These are phyloP conservation scores for Campoletis raptor DNA, from an alignment of 2,888 invertebrate genomes.

Conservation along the genomic window DNA sequence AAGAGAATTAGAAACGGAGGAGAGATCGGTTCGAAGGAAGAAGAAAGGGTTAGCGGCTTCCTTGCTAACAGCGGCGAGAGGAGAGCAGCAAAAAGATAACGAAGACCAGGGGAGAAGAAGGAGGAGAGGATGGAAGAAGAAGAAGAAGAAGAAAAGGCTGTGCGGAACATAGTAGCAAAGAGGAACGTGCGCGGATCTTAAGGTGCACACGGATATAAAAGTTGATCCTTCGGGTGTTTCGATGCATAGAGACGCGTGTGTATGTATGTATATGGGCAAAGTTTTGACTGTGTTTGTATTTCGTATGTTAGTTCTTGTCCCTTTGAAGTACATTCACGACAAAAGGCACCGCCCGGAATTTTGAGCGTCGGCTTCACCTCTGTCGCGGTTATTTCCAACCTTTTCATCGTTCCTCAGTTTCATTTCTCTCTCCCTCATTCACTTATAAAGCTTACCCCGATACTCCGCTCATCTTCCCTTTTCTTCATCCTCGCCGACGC, in stretches of 20 bases:
- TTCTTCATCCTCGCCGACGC: conserved; percentile 45
- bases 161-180: conserved; percentile 54
- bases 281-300: conserved; percentile 13
- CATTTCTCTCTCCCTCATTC: conserved; percentile 65
- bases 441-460: conserved; percentile 56
- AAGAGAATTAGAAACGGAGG: conserved; percentile 61
- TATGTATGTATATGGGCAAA: neutral
- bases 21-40: conserved; percentile 66
- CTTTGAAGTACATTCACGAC: conserved; percentile 71
- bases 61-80: conserved; percentile 55
- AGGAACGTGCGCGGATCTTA: conserved; percentile 52
- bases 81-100: conserved; percentile 56
- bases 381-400: conserved; percentile 70
- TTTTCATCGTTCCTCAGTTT: conserved; percentile 63
- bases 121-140: neutral
- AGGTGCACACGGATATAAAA: conserved; percentile 43
- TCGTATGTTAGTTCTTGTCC: conserved; percentile 51
- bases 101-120: conserved; percentile 19
- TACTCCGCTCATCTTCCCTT: conserved; percentile 58
- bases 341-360: conserved; percentile 84
- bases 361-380: conserved; percentile 82
- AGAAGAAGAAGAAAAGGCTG: conserved; percentile 36
- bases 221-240: conserved; percentile 36
- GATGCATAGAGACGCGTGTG: conserved; percentile 6
- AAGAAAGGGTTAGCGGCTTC: conserved; percentile 73